Evolutionary conservation across 2,797 vertebrate genomes (phyloP).

Genomic region (Liparis tanakae): DNA sequence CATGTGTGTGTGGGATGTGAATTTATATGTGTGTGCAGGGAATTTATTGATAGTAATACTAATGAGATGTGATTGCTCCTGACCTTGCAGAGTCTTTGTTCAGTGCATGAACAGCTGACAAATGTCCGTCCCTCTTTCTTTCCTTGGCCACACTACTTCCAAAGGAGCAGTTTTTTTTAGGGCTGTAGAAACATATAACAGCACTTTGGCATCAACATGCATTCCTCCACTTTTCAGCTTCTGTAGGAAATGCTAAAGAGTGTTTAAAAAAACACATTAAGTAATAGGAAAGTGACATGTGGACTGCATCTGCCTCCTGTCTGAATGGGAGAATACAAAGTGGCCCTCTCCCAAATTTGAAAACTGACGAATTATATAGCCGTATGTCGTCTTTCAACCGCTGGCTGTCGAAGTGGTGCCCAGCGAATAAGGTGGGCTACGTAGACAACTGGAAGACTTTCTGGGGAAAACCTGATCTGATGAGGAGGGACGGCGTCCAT

Average conservation of each 20-base stretch:
- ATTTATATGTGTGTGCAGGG: constrained; percentile 33
- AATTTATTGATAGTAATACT: constrained; percentile 40
- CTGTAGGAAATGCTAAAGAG: constrained; percentile 33
- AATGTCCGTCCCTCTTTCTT: constrained; percentile 10
- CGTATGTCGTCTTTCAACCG: no score
- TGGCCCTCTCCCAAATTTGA: no score
- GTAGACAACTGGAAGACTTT: no score
- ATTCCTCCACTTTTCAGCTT: constrained; percentile 22
- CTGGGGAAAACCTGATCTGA: no score
- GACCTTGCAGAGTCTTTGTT: constrained; percentile 40
- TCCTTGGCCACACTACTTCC: neutral
- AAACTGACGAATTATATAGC: no score
- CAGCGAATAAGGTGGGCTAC: no score
- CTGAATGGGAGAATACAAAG: constrained; percentile 44
- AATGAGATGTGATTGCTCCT: constrained; percentile 52
- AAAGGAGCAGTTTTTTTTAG: constrained; percentile 8
- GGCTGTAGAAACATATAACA: constrained; percentile 18
- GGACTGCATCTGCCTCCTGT: constrained; percentile 49
- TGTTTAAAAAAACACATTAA: constrained; percentile 27
- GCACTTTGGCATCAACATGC: constrained; percentile 30
- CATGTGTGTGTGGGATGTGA: constrained; percentile 22
- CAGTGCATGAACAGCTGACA: constrained; percentile 41
- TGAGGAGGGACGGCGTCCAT: no score
- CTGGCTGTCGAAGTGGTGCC: no score
- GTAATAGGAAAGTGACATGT: constrained; percentile 37